Evolutionary conservation across 2,888 invertebrate species (phyloP), one percentile per base, ranked within the genome.

Genomic region (Machimus rusticus): DNA sequence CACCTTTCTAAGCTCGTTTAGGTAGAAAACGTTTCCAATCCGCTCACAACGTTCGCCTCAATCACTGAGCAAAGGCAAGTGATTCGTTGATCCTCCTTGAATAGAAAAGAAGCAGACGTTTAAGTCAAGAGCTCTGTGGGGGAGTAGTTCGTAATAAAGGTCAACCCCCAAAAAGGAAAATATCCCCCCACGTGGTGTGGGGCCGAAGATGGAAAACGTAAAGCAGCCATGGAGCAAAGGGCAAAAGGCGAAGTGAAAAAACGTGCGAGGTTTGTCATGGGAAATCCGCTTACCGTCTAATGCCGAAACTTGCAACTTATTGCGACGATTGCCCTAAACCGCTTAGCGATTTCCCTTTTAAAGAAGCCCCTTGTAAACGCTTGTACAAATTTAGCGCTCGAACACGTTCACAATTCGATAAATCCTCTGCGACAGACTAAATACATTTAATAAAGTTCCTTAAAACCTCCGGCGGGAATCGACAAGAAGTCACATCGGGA

Each of bases 391-490:
- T 82, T 82, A 57, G 57, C 51, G n/a, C 82, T 82, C 31, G 82
- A 82, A 82, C 57, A 82, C 82, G 37, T 66, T 57, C 51, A 82
- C 82, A 82, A 82, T 82, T 82, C 82, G 66, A 82, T 82, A 82
- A 82, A 82, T 82, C 82, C 82, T 46, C 82, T 51, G 57, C 82
- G 82, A 57, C 82, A 82, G 66, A 66, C 82, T 57, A 66, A 82
- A 82, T 82, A 82, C 82, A 51, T 82, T 82, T 82, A 82, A 82
- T 82, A 82, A 82, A 82, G 82, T 82, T 82, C 57, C 39, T 82
- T 82, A 82, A 82, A 82, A 57, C 66, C 66, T 66, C 82, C 82
- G 37, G 66, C 82, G 55, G 82, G 66, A 82, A 82, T 82, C 82
- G 37, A 66, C 82, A 43, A 82, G 51, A 82, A 82, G 66, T 57